A percentile compares a stretch with the other conserved stretches of the same genome.
Evolutionary conservation across 2,797 vertebrate species (phyloP).

Genomic region (Hafferia zeledoni): DNA sequence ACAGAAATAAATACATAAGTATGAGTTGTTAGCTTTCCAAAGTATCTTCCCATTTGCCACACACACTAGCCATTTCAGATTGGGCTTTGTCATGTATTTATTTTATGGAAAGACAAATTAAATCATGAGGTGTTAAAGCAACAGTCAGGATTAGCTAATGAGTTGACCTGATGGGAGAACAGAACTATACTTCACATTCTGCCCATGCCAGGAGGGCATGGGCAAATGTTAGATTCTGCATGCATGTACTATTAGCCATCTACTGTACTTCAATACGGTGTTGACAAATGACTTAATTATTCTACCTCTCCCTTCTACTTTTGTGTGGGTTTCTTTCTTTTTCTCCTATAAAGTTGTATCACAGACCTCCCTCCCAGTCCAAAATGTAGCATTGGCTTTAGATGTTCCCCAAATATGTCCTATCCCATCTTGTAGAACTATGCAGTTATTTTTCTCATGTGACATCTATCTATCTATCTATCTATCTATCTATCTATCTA

Average conservation of each 20-base stretch:
- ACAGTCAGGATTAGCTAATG: not conserved
- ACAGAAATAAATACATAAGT: not conserved
- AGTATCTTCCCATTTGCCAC: not conserved
- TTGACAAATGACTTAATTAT: not conserved
- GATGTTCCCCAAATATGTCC: not conserved
- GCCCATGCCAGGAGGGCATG: fast-evolving
- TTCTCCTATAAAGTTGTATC: not conserved
- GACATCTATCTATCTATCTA: no score
- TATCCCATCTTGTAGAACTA: not conserved
- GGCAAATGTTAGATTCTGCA: not conserved
- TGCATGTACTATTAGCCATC: not conserved
- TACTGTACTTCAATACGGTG: not conserved
- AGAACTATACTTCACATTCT: not conserved
- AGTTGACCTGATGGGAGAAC: not conserved
- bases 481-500: no score
- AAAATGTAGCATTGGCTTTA: not conserved
- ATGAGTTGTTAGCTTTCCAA: not conserved
- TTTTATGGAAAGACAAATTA: not conserved
- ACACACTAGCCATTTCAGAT: not conserved
- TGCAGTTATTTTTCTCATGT: not conserved
- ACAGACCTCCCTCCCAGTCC: not conserved
- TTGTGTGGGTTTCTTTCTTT: not conserved
- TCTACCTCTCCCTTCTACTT: not conserved
- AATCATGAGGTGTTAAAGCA: not conserved
- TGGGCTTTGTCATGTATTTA: not conserved